Conservation (phyloP, 2,113 vertebrate genomes). For the Phrynosoma blainvillii region DNA sequence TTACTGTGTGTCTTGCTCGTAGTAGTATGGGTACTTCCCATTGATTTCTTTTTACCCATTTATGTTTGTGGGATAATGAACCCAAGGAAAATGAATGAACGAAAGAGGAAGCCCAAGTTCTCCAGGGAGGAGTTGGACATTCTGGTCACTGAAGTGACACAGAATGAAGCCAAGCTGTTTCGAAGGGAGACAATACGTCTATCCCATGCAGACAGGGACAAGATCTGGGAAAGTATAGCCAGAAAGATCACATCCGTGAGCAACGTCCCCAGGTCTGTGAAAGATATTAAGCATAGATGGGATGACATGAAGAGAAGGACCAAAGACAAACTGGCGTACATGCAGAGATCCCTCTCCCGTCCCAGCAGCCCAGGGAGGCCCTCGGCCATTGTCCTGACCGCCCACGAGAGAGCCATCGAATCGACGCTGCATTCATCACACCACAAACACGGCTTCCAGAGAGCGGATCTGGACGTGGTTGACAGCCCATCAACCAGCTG, state of each 20-base stretch:
- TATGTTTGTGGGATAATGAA: constrained; percentile 82
- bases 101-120: constrained; percentile 86
- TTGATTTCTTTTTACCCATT: constrained; percentile 76
- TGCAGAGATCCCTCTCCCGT: constrained; percentile 79
- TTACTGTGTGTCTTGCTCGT: constrained; percentile 49
- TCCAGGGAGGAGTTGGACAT: constrained; percentile 85
- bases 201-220: constrained; percentile 80
- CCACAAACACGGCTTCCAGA: constrained; percentile 57
- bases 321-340: constrained; percentile 81
- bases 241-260: constrained; percentile 80
- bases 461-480: constrained; percentile 64
- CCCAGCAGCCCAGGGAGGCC: constrained; percentile 52
- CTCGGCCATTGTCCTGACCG: constrained; percentile 70
- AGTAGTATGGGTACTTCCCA: constrained; percentile 40
- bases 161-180: constrained; percentile 80
- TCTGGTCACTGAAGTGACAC: constrained; percentile 83
- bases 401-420: constrained; percentile 75
- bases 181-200: constrained; percentile 78
- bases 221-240: constrained; percentile 84
- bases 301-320: constrained; percentile 83
- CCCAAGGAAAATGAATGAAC: constrained; percentile 80
- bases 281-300: constrained; percentile 84
- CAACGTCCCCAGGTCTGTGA: constrained; percentile 81
- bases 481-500: constrained; percentile 76
- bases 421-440: constrained; percentile 67